Percentiles rank a stretch among this genome's conserved stretches.
phyloP scores from a whole-genome alignment of 2,797 vertebrate species.

The Clarias pachynema region DNA sequence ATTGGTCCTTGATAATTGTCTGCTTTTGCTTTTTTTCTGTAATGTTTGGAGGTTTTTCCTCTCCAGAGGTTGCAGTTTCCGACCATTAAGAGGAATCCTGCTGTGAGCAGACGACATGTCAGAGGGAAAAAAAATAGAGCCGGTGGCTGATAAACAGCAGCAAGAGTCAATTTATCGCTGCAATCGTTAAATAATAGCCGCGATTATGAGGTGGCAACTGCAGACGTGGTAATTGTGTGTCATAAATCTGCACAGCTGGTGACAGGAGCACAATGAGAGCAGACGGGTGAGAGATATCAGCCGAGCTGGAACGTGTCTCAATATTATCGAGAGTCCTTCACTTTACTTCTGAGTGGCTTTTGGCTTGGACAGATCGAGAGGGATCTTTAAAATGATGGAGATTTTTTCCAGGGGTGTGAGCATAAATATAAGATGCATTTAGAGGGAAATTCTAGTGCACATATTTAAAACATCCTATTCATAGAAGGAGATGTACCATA shows the following conservation, averaged over 20 bases:
- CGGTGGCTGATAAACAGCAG: slow-evolving; percentile 89
- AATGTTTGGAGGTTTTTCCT: slow-evolving; percentile 77
- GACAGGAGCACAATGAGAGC: slow-evolving; percentile 88
- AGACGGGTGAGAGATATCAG: slow-evolving; percentile 93
- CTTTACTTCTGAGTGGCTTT: slow-evolving; percentile 56
- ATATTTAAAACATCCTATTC: background rate
- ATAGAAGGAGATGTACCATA: background rate
- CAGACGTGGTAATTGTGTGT: slow-evolving; percentile 92
- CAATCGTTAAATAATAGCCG: slow-evolving; percentile 92
- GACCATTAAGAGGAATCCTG: slow-evolving; percentile 86
- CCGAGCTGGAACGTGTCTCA: slow-evolving; percentile 87
- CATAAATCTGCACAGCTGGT: slow-evolving; percentile 89
- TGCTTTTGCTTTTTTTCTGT: slow-evolving; percentile 76
- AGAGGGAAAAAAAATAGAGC: slow-evolving; percentile 75
- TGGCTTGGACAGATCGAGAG: background rate
- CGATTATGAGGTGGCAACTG: slow-evolving; percentile 95
- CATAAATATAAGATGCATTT: slow-evolving; percentile 1
- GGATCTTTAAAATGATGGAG: slow-evolving; percentile 5
- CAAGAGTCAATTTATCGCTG: slow-evolving; percentile 91
- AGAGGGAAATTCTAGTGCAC: background rate
- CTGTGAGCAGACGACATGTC: slow-evolving; percentile 84
- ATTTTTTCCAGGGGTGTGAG: slow-evolving; percentile 14
- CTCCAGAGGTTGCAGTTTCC: slow-evolving; percentile 77
- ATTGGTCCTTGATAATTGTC: slow-evolving; percentile 84
- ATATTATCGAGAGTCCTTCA: slow-evolving; percentile 89